A percentile compares a stretch with the other conserved stretches of the same genome.
Evolutionary conservation across 2,113 vertebrate genomes (phyloP).

Genomic region (Dermatemys mawii): DNA sequence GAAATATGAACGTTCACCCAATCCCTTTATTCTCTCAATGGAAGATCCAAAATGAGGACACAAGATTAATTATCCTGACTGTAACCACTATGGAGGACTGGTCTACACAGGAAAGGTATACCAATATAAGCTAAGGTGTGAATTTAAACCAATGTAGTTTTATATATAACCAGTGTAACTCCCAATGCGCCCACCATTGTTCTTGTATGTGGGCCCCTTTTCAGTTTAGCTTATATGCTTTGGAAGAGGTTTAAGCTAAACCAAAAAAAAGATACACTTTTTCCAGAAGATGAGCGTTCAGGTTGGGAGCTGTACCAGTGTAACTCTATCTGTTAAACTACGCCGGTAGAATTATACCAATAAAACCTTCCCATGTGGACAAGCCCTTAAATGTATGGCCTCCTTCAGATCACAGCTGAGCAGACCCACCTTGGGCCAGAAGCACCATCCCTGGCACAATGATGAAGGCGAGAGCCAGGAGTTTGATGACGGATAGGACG

Average conservation of each 20-base stretch:
- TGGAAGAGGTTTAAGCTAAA: rapidly evolving
- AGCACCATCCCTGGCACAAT: slow-evolving; percentile 87
- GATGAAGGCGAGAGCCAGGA: slow-evolving; percentile 85
- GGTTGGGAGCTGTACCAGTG: neutral
- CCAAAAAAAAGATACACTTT: neutral
- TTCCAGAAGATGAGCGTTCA: too few species aligned
- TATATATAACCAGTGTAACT: neutral
- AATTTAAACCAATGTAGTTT: neutral
- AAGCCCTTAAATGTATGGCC: neutral
- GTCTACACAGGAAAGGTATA: neutral
- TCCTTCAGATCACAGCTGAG: neutral
- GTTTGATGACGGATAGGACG: slow-evolving; percentile 82
- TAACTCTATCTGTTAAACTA: neutral
- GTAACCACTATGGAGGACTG: slow-evolving; percentile 4
- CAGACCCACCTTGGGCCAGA: slow-evolving; percentile 80
- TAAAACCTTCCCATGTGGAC: neutral
- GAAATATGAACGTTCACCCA: neutral
- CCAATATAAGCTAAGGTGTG: neutral
- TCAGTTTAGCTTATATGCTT: neutral
- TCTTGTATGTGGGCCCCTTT: neutral
- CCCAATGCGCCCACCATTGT: neutral
- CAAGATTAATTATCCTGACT: neutral
- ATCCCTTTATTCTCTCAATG: neutral
- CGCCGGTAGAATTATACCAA: too few species aligned
- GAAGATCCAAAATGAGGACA: neutral